Evolutionary conservation across 1,140 invertebrate species (phyloP), one percentile per base, ranked within the genome.

Genomic region (Augochlora pura): DNA sequence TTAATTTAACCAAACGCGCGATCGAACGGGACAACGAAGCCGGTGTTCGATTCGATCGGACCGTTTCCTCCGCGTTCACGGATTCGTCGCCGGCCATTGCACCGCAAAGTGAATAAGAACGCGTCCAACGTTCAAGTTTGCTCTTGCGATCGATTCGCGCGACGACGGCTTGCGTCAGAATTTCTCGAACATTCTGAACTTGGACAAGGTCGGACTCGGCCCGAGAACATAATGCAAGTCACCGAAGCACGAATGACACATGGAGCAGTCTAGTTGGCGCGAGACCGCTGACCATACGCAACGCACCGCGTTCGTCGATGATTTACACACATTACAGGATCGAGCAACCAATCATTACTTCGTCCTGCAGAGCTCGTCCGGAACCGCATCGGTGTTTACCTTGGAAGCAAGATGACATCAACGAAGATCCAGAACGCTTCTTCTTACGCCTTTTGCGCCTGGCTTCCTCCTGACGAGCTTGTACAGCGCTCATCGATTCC

Each of bases 331-430:
- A 4, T 1, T 4, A 32, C 32, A 32, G 32, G 32, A 32, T 32
- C 32, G 32, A 32, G 1, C 32, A 32, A 32, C 9, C 0, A 46
- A 12, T 1, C 2, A 46, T 12, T 46, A 0, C 0, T 46, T 46
- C 10, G 42, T 46, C 14, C 14, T 14, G 42, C 42, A 14, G 42
- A 46, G 42, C 42, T 12, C 0, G 42, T 46, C 42, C 21, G 10
- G 27, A 27, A 16, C 49, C 12, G 38, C 9, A 2, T 21, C 8
- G 9, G 39, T 23, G 0, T 46, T 88, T 89, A 97, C 97, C 97
- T 96, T 97, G 96, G 93, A 98, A 98, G 92, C 97, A 97, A 87
- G 96, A 96, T 77, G 97, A 97, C 82, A 97, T 96, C 77, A 97
- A 94, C 71, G 96, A 97, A 87, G 96, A 96, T 62, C 96, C 96